Conservation (phyloP, 2,113 vertebrate species). For the Orientallactaga bullata region DNA sequence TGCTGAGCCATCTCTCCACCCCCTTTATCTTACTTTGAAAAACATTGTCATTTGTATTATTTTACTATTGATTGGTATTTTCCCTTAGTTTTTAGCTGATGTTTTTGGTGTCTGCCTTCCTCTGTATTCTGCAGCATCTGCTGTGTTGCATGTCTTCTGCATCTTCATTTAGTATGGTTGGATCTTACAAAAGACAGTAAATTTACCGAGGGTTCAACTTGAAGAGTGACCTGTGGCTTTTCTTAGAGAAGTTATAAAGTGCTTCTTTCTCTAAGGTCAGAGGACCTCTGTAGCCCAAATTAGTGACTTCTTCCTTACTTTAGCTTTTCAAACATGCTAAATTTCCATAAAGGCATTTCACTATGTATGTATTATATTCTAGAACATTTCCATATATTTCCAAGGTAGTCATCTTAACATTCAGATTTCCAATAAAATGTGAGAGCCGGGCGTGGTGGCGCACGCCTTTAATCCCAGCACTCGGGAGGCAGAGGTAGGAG, state of each 20-base stretch:
- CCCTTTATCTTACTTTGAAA: not conserved
- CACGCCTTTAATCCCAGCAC: too few relatives aligned
- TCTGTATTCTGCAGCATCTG: too few relatives aligned
- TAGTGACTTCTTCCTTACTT: not conserved
- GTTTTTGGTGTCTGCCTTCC: not conserved
- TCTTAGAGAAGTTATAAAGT: not conserved
- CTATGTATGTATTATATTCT: not conserved
- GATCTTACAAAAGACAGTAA: not conserved
- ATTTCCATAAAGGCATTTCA: not conserved
- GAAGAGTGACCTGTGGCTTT: not conserved
- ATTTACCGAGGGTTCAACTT: not conserved
- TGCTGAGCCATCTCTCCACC: too few relatives aligned
- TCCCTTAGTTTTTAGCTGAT: not conserved
- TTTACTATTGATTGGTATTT: not conserved
- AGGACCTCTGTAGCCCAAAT: not conserved
- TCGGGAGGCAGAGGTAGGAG: too few relatives aligned
- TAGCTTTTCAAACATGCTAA: not conserved
- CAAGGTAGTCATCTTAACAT: not conserved
- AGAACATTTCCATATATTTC: not conserved
- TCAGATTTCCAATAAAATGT: not conserved
- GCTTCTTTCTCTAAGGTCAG: not conserved
- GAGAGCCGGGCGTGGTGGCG: too few relatives aligned
- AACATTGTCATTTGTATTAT: not conserved
- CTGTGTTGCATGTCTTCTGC: not conserved
- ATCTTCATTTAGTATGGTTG: not conserved